Conservation (phyloP, 2,797 vertebrate genomes). For the Pyrocephalus nanus region DNA sequence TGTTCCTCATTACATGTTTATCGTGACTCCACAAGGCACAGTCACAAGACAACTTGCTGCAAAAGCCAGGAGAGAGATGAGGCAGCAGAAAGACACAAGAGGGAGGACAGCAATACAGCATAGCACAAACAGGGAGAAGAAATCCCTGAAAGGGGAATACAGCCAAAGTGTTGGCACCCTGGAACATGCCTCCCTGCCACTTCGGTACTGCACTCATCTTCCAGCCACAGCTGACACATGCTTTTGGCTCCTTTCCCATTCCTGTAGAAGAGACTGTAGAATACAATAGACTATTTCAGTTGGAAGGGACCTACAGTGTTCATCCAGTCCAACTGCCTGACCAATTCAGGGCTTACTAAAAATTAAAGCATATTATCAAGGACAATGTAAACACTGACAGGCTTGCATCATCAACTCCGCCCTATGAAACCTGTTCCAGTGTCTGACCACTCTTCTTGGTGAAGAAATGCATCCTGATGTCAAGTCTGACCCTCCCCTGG, state of each 20-base stretch:
- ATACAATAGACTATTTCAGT: background rate
- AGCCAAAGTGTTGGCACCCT: background rate
- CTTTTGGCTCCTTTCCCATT: background rate
- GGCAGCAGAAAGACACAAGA: rapidly evolving
- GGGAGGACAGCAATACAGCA: rapidly evolving
- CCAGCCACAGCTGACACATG: rapidly evolving
- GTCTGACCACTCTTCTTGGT: background rate
- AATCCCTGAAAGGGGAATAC: background rate
- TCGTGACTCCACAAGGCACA: background rate
- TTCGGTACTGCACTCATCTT: background rate
- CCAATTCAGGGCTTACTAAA: background rate
- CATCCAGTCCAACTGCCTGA: background rate
- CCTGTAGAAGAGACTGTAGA: background rate
- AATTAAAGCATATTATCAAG: background rate
- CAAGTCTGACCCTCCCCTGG: background rate
- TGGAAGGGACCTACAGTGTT: background rate
- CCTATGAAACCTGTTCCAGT: background rate
- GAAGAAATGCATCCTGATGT: background rate
- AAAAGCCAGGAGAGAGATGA: background rate
- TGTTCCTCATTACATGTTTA: rapidly evolving
- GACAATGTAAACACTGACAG: background rate
- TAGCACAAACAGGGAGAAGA: background rate
- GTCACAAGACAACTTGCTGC: background rate
- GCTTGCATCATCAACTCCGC: background rate
- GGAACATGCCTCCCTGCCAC: background rate